Evolutionary conservation across 2,797 vertebrate genomes (phyloP).

Genomic region (Anabas testudineus): DNA sequence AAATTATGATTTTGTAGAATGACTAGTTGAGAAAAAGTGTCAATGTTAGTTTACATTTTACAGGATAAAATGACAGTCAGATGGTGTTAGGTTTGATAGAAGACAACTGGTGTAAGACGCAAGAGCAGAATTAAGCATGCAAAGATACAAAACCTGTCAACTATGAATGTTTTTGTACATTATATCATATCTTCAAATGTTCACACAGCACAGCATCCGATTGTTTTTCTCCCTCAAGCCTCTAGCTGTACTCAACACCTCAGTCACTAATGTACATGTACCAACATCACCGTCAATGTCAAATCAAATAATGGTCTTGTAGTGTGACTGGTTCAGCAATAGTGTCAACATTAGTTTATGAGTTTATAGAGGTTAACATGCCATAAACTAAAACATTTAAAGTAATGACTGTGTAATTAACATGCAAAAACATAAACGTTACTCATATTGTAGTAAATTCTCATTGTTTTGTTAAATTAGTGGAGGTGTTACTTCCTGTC

Average conservation of each 20-base stretch:
- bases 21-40: neutral
- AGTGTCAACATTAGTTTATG: too few relatives aligned
- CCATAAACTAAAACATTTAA: too few relatives aligned
- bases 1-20: neutral
- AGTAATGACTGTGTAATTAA: neutral
- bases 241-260: neutral
- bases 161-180: neutral
- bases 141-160: neutral
- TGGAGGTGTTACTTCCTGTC: too few relatives aligned
- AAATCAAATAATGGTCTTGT: too few relatives aligned
- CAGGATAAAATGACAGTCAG: neutral
- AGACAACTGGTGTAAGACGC: neutral
- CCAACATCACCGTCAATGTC: too few relatives aligned
- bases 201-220: too few relatives aligned
- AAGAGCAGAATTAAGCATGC: neutral
- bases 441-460: too few relatives aligned
- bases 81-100: neutral
- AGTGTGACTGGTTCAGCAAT: too few relatives aligned
- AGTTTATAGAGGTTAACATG: too few relatives aligned
- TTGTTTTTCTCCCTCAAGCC: neutral
- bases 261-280: neutral
- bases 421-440: too few relatives aligned
- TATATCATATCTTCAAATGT: too few relatives aligned
- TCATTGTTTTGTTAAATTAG: too few relatives aligned
- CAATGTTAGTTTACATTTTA: neutral